A percentile compares a stretch with the other conserved stretches of the same genome.
Evolutionary conservation across 1,140 invertebrate genomes (phyloP).

Genomic region (Drosophila parvula): DNA sequence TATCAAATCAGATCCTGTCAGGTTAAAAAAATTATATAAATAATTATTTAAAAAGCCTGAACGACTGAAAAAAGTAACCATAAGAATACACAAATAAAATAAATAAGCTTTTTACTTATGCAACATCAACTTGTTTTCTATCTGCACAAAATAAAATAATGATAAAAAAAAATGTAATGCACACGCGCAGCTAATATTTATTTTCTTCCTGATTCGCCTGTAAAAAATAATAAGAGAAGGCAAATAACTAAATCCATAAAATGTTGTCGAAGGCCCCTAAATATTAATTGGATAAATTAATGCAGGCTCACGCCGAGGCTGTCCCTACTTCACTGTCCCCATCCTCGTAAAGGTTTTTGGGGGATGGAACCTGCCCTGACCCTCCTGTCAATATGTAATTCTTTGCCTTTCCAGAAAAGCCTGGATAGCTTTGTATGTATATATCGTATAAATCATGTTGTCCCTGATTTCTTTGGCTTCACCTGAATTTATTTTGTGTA

Average conservation of each 20-base stretch:
- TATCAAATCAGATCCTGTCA: too few relatives aligned
- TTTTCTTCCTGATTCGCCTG: neutral
- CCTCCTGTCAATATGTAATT: constrained; percentile 1
- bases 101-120: too few relatives aligned
- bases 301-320: constrained; percentile 46
- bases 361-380: neutral
- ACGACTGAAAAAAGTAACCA: neutral
- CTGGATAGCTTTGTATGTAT: neutral
- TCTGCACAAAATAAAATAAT: neutral
- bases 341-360: neutral
- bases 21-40: neutral
- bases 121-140: too few relatives aligned
- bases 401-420: neutral
- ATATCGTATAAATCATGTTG: constrained; percentile 1
- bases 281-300: constrained; percentile 63
- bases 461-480: constrained; percentile 14
- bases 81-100: too few relatives aligned
- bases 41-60: neutral
- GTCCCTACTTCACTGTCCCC: neutral
- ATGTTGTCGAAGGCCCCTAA: constrained; percentile 24
- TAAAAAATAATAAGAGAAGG: constrained; percentile 18
- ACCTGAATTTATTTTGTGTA: constrained; percentile 17
- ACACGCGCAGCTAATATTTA: neutral
- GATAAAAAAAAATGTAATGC: neutral
- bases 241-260: constrained; percentile 51